Evolutionary conservation across 2,113 vertebrate species (phyloP), one percentile per base, ranked within the genome.

Genomic region (Neogobius melanostomus): DNA sequence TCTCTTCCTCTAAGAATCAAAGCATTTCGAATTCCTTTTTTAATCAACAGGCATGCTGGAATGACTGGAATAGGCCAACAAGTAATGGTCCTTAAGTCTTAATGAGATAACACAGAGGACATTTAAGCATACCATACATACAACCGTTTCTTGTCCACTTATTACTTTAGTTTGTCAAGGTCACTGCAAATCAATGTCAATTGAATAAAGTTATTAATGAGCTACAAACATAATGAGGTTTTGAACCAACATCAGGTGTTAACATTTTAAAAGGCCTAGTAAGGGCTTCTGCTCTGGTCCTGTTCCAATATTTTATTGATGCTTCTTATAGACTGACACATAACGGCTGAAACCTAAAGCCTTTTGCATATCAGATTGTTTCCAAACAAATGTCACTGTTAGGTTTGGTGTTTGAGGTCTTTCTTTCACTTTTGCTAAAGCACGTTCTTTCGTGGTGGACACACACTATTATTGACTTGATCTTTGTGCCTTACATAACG

Each of bases 401-500:
- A 14, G 12, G 15, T 50, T 14, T 14, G 15, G 11, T 6, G 11
- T 50, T 14, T 50, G 21, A 54, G 28, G 5, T 53, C 85, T 66
- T 78, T 87, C 79, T 83, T 86, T 12, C 65, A 75, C 77, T 86
- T 90, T 90, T 84, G 80, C 70, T 61, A 76, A 49, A 79, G 82
- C 64, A 59, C 85, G 82, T 87, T 83, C 81, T 78, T 56, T 75
- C 74, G 72, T 81, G 72, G 69, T 71, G 75, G 74, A 74, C 48
- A 57, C 64, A n/a, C 53, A 72, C 80, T 89, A 83, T 82, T 75
- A 84, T 67, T 16, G 47, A 57, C 67, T 64, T 44, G 60, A 71
- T 72, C 67, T 64, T 68, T 77, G 74, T 77, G 64, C 2, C 74
- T 92, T 93, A 90, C 85, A 72, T 86, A 91, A 93, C 87, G 77